Percentiles rank a stretch among this genome's conserved stretches.
phyloP scores from a whole-genome alignment of 1,140 invertebrate species.

The Hylaeus anthracinus region DNA sequence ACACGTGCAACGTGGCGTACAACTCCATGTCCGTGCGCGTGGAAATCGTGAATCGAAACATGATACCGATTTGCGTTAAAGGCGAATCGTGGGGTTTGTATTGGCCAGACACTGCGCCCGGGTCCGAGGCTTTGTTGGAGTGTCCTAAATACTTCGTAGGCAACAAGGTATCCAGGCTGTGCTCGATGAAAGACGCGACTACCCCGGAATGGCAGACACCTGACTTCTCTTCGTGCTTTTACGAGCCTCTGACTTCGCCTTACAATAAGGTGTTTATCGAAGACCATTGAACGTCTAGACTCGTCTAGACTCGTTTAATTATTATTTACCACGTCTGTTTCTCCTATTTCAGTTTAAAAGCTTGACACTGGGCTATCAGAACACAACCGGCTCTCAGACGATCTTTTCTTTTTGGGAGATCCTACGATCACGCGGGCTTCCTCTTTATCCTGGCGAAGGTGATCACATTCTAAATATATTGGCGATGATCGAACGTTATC shows the following conservation, averaged over 20 bases:
- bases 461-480: slow-evolving; percentile 80
- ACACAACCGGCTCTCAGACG: slow-evolving; percentile 81
- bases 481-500: slow-evolving; percentile 80
- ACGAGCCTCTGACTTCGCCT: slow-evolving; percentile 84
- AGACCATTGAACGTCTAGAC: too few relatives aligned
- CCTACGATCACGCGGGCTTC: slow-evolving; percentile 76
- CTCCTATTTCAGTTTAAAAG: slow-evolving; percentile 81
- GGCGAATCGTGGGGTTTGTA: slow-evolving; percentile 79
- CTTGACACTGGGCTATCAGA: slow-evolving; percentile 85
- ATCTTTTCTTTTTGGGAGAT: slow-evolving; percentile 80
- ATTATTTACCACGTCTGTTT: too few relatives aligned
- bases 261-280: slow-evolving; percentile 83
- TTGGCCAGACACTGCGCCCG: slow-evolving; percentile 85
- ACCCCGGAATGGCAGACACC: slow-evolving; percentile 87
- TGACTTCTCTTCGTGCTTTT: slow-evolving; percentile 87
- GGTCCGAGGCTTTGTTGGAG: slow-evolving; percentile 82
- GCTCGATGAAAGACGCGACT: slow-evolving; percentile 82
- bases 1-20: slow-evolving; percentile 83
- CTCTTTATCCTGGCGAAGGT: slow-evolving; percentile 83
- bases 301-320: too few relatives aligned
- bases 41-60: slow-evolving; percentile 83
- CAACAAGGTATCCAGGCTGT: slow-evolving; percentile 81
- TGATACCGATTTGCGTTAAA: slow-evolving; percentile 81
- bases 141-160: slow-evolving; percentile 82
- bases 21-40: slow-evolving; percentile 83